phyloP scores from a whole-genome alignment of 1,140 invertebrate genomes.

The Acromyrmex echinatior region DNA sequence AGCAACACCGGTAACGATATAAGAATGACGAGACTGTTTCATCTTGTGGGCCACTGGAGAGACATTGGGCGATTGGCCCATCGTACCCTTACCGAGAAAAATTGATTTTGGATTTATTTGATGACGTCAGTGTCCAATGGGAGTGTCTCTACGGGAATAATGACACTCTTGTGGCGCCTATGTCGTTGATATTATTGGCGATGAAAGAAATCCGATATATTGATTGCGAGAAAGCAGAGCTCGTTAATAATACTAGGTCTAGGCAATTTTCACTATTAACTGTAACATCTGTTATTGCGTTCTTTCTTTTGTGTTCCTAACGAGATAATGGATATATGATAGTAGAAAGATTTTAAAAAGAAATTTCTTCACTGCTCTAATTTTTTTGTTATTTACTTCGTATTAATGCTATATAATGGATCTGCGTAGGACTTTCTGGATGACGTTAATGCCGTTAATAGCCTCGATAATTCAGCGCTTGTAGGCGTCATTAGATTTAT shows the following conservation, averaged over 20 bases:
- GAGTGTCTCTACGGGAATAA: conserved; percentile 40
- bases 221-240: conserved; percentile 32
- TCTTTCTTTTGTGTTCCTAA: neutral
- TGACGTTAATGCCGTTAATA: conserved; percentile 24
- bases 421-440: conserved; percentile 28
- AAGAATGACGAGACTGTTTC: conserved; percentile 38
- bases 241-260: conserved; percentile 25
- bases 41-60: neutral
- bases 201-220: conserved; percentile 59
- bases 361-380: neutral
- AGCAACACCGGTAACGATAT: conserved; percentile 28
- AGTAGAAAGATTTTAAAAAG: conserved; percentile 7
- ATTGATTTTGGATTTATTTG: conserved; percentile 73
- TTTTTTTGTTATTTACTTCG: neutral
- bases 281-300: neutral
- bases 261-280: conserved; percentile 35
- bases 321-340: neutral
- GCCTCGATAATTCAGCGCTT: conserved; percentile 3
- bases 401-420: neutral
- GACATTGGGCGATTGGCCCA: conserved; percentile 14
- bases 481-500: neutral
- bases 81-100: conserved; percentile 40
- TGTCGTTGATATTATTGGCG: conserved; percentile 42
- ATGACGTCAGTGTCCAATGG: conserved; percentile 41
- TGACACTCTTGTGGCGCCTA: conserved; percentile 59